A percentile compares a stretch with the other conserved stretches of the same genome.
phyloP scores from a whole-genome alignment of 1,140 invertebrate genomes.

The Listronotus oregonensis region DNA sequence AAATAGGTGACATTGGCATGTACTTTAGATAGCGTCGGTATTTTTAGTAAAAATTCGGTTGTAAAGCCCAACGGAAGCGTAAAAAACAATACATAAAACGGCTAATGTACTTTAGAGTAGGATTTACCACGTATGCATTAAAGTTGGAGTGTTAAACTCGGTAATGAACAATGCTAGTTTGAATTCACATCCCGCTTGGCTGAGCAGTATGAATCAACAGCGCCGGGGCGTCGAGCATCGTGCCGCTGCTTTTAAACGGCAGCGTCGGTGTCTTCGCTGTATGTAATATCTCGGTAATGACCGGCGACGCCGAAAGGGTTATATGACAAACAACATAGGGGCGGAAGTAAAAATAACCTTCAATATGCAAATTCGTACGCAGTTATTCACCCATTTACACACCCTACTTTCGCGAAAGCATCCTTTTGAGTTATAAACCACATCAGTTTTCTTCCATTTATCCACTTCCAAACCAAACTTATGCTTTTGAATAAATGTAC shows the following conservation, averaged over 20 bases:
- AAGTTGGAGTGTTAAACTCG: constrained; percentile 21
- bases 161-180: constrained; percentile 26
- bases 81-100: constrained; percentile 1
- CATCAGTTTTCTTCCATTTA: constrained; percentile 10
- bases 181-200: constrained; percentile 24
- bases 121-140: constrained; percentile 22
- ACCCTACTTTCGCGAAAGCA: constrained; percentile 37
- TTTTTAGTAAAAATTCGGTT: too few relatives aligned
- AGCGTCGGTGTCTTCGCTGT: constrained; percentile 34
- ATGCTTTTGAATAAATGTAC: constrained; percentile 16
- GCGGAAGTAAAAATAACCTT: constrained; percentile 54
- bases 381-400: constrained; percentile 54
- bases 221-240: constrained; percentile 1
- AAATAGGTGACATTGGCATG: too few relatives aligned
- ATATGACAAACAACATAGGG: constrained; percentile 54
- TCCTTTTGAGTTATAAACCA: constrained; percentile 31
- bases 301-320: constrained; percentile 50
- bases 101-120: constrained; percentile 8
- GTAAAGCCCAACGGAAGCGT: background rate
- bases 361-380: constrained; percentile 52
- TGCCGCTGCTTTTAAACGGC: constrained; percentile 34
- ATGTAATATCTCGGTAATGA: constrained; percentile 50
- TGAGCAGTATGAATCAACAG: constrained; percentile 35
- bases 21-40: too few relatives aligned
- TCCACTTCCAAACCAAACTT: constrained; percentile 26